A percentile compares a stretch with the other conserved stretches of the same genome.
phyloP scores from a whole-genome alignment of 2,797 vertebrate species.

The Artibeus lituratus region DNA sequence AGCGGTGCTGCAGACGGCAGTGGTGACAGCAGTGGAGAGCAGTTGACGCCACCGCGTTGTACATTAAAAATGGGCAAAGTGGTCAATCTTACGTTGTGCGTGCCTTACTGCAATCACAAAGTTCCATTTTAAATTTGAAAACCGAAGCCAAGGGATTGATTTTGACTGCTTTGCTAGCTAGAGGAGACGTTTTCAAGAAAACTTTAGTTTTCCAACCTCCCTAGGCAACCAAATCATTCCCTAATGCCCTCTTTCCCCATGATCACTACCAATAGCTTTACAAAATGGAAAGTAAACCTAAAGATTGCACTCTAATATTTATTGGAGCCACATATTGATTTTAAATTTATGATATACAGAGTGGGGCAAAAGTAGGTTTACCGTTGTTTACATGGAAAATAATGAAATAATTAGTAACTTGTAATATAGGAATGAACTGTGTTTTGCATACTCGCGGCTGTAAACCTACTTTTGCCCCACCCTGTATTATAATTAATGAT shows the following conservation, averaged over 20 bases:
- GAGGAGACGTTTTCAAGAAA: background rate
- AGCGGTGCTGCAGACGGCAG: background rate
- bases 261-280: background rate
- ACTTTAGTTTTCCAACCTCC: background rate
- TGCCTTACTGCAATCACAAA: background rate
- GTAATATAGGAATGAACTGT: background rate
- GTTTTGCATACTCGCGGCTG: background rate
- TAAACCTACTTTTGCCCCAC: background rate
- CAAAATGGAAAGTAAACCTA: background rate
- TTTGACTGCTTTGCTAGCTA: slow-evolving; percentile 10
- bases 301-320: background rate
- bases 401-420: background rate
- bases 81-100: background rate
- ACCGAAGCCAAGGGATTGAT: background rate
- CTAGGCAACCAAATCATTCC: background rate
- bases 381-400: background rate
- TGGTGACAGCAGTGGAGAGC: background rate
- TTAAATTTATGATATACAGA: background rate
- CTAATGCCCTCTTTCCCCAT: background rate
- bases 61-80: background rate
- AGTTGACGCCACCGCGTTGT: background rate
- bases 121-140: background rate
- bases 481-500: background rate
- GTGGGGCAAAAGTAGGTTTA: background rate
- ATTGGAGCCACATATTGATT: background rate